phyloP scores from a whole-genome alignment of 2,113 vertebrate species.

The Hucho hucho region DNA sequence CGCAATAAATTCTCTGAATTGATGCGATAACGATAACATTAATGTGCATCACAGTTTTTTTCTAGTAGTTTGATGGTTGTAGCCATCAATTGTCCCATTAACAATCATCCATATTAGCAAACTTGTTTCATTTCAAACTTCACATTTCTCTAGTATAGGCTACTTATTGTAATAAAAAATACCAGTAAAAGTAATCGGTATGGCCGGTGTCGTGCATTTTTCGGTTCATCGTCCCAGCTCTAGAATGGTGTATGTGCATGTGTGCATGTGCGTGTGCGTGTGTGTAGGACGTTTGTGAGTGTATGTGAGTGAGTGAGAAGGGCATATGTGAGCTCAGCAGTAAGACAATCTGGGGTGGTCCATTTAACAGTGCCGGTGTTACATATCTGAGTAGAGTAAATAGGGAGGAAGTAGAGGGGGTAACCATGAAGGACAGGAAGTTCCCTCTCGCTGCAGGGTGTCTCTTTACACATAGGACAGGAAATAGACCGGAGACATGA shows the following conservation, averaged over 20 bases:
- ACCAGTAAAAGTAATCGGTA: too few relatives aligned
- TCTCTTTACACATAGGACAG: conserved; percentile 54
- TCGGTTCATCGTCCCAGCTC: too few relatives aligned
- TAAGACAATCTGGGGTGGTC: conserved; percentile 45
- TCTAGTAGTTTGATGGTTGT: too few relatives aligned
- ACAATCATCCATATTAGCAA: too few relatives aligned
- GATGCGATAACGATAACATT: too few relatives aligned
- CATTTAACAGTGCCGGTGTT: background rate
- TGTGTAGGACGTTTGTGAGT: background rate
- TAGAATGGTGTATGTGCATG: background rate
- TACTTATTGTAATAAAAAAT: too few relatives aligned
- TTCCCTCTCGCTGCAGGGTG: conserved; percentile 44
- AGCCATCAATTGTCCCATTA: too few relatives aligned
- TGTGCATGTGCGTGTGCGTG: background rate
- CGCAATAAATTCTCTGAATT: too few relatives aligned
- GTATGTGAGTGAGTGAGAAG: background rate
- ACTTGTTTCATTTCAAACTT: too few relatives aligned
- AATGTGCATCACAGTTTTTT: too few relatives aligned
- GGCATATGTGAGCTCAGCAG: conserved; percentile 29
- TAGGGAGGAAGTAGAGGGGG: background rate
- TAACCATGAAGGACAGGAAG: conserved; percentile 32
- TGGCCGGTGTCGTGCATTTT: too few relatives aligned
- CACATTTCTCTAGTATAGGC: too few relatives aligned
- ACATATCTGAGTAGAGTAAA: conserved; percentile 25
- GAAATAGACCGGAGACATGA: conserved; percentile 59